Conservation (phyloP, 1,140 invertebrate species). For the Cataglyphis hispanica region DNA sequence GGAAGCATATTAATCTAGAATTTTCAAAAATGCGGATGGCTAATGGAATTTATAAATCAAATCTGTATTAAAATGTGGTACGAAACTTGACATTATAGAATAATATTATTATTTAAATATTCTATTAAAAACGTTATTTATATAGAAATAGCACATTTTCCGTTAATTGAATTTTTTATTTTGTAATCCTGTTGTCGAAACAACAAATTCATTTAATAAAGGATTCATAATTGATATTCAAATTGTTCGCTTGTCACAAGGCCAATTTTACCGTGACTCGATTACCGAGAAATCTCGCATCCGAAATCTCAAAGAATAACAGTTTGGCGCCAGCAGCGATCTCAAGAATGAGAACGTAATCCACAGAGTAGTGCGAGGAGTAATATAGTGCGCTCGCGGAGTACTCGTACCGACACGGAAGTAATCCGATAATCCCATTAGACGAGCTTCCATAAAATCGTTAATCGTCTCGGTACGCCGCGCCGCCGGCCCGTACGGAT, state of each 20-base stretch:
- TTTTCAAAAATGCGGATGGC: neutral
- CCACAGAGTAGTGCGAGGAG: conserved; percentile 51
- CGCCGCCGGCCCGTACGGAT: conserved; percentile 42
- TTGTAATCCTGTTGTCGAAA: neutral
- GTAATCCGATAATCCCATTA: conserved; percentile 77
- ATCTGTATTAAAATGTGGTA: too few relatives aligned
- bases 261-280: neutral
- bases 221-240: neutral
- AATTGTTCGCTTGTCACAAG: conserved; percentile 21
- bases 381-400: conserved; percentile 67
- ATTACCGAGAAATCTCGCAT: neutral
- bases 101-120: neutral
- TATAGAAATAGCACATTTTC: neutral
- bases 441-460: conserved; percentile 76
- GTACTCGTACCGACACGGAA: conserved; percentile 70
- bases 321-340: conserved; percentile 37
- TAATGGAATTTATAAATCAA: neutral
- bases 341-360: conserved; percentile 72
- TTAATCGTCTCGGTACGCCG: conserved; percentile 67
- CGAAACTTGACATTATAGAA: neutral
- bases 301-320: conserved; percentile 12
- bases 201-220: conserved; percentile 17
- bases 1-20: neutral
- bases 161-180: neutral
- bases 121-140: neutral